Base-by-base conservation (phyloP, 2,888 invertebrate genomes). In the Thereva unica region DNA sequence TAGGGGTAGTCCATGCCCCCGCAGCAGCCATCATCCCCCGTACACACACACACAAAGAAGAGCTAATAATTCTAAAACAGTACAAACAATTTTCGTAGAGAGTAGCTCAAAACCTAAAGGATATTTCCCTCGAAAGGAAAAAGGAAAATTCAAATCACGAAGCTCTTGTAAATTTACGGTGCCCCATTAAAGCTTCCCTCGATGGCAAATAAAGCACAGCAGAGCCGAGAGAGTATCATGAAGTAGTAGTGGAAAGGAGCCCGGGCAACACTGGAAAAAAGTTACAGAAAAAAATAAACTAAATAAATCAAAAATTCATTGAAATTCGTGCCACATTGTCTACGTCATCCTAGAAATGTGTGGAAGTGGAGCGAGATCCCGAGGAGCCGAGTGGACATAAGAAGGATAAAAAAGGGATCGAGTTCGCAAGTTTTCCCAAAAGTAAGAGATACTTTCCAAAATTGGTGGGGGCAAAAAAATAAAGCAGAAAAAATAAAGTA, bases 291-390 rank as follows among this genome's bases (percentile, higher is more conserved):
- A 34, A 54, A 45, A 55, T 55, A 65, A 56, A 56, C 45, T 49
- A 56, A 50, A 55, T 47, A 55, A 65, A 49, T 55, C 55, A 65
- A 56, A 56, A 56, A 66, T 66, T 66, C 66, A 66, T 66, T 66
- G 57, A 66, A 66, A 66, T 66, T 66, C 66, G 57, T 57, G 56
- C 57, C 66, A 66, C 56, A 66, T 35, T 6, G 42, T 57, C 41
- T 38, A 56, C 57, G 57, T 66, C 55, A 66, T 66, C 57, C 50
- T 9, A 50, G 38, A 52, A 66, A 66, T 57, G 64, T 47, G 54
- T 47, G 34, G 64, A 64, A 64, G 54, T 64, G 55, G 54, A 54
- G 64, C 49, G 50, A 40, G n/a, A 50, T 45, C 40, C 42, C 50
- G 49, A 61, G 50, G 50, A 41, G 49, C 40, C 41, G 38, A 42